phyloP scores from a whole-genome alignment of 2,113 vertebrate genomes.

The Vombatus ursinus region DNA sequence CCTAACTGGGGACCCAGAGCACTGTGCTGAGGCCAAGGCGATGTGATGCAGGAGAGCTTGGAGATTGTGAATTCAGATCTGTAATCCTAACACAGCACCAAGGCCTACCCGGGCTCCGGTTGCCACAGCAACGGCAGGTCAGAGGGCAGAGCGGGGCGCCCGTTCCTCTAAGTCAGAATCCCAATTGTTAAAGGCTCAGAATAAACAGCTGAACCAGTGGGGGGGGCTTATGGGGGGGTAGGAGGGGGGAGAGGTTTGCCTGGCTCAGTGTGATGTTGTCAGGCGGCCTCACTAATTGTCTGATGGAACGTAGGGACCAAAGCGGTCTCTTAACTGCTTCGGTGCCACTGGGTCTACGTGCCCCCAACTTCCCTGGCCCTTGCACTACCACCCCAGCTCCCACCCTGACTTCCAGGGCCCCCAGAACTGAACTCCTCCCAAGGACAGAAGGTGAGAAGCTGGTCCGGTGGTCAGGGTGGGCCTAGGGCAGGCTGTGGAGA shows the following conservation, averaged over 20 bases:
- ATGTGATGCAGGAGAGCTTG: constrained; percentile 64
- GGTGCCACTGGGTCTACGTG: constrained; percentile 73
- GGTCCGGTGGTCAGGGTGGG: neutral
- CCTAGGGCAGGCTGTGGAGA: neutral
- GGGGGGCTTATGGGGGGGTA: constrained; percentile 57
- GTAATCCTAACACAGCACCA: constrained; percentile 83
- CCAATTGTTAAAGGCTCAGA: constrained; percentile 82
- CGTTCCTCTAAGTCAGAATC: constrained; percentile 83
- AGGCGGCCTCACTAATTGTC: constrained; percentile 90
- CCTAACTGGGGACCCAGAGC: constrained; percentile 62
- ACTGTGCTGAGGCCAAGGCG: constrained; percentile 44
- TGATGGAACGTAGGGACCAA: constrained; percentile 83
- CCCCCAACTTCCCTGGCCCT: constrained; percentile 66
- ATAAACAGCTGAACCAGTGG: constrained; percentile 79
- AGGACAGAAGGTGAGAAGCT: neutral
- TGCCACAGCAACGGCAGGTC: constrained; percentile 88
- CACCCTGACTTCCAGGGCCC: constrained; percentile 42
- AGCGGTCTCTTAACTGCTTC: constrained; percentile 86
- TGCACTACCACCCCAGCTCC: constrained; percentile 46
- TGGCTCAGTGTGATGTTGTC: constrained; percentile 85
- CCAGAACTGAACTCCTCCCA: neutral
- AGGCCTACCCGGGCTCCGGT: constrained; percentile 86
- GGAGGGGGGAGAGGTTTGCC: constrained; percentile 78
- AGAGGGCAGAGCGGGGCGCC: constrained; percentile 86
- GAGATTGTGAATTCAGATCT: constrained; percentile 85